phyloP scores from a whole-genome alignment of 2,888 invertebrate species.

The Parascotia fuliginaria region DNA sequence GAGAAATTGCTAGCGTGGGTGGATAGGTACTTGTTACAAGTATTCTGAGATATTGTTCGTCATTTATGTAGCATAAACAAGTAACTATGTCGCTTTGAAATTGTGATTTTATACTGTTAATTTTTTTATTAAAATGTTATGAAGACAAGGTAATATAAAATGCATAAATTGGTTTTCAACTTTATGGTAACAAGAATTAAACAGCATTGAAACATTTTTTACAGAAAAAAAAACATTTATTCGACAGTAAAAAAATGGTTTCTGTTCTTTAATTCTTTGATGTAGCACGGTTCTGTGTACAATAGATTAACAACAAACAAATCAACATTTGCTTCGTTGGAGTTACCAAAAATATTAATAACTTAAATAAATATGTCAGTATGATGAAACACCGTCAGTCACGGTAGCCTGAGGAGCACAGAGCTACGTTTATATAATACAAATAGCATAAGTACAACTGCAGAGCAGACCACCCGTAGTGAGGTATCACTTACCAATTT shows the following conservation, averaged over 20 bases:
- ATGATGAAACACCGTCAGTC: slow-evolving; percentile 17
- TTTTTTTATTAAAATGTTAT: too few relatives aligned
- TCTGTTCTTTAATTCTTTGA: too few relatives aligned
- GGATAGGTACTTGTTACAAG: slow-evolving; percentile 31
- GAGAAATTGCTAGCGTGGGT: slow-evolving; percentile 37
- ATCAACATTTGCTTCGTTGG: neutral
- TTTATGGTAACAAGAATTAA: too few relatives aligned
- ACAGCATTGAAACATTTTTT: too few relatives aligned
- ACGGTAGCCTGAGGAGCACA: slow-evolving; percentile 19
- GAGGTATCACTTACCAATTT: slow-evolving; percentile 44
- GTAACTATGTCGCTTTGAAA: neutral
- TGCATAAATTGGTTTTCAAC: too few relatives aligned
- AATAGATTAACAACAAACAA: too few relatives aligned
- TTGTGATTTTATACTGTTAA: too few relatives aligned
- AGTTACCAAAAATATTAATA: slow-evolving; percentile 1
- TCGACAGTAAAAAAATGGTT: too few relatives aligned
- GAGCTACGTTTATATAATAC: slow-evolving; percentile 28
- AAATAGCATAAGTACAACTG: slow-evolving; percentile 19
- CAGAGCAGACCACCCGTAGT: slow-evolving; percentile 41
- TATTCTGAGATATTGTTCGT: slow-evolving; percentile 8
- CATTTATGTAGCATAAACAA: slow-evolving; percentile 1
- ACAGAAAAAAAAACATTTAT: too few relatives aligned
- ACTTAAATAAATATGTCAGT: slow-evolving; percentile 11
- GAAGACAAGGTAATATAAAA: too few relatives aligned
- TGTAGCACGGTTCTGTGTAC: too few relatives aligned